Percentiles rank a stretch among this genome's conserved stretches.
phyloP scores from a whole-genome alignment of 2,113 vertebrate species.

The Zosterops japonicus region DNA sequence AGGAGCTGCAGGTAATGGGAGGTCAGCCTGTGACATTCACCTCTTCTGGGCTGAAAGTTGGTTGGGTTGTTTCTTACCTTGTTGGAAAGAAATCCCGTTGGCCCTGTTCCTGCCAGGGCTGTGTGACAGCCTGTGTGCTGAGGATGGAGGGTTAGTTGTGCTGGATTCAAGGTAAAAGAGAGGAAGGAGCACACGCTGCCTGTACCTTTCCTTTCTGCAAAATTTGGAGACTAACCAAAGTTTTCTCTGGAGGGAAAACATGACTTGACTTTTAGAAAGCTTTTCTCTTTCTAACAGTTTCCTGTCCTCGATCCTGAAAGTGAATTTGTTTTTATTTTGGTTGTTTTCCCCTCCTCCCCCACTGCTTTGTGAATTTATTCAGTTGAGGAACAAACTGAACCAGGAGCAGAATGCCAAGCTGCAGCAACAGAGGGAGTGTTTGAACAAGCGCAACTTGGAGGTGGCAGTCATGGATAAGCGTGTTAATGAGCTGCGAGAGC shows the following conservation, averaged over 20 bases:
- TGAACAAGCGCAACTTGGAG: slow-evolving; percentile 95
- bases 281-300: background rate
- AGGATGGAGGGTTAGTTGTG: background rate
- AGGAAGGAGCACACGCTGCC: background rate
- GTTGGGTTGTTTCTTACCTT: background rate
- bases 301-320: background rate
- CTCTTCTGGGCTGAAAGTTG: background rate
- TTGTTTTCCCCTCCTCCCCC: background rate
- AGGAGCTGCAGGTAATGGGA: slow-evolving; percentile 90
- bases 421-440: slow-evolving; percentile 93
- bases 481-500: slow-evolving; percentile 91
- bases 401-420: slow-evolving; percentile 95
- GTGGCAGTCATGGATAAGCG: slow-evolving; percentile 94
- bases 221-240: background rate
- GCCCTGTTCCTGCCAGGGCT: background rate
- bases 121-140: accelerated
- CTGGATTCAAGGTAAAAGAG: background rate
- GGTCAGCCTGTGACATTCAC: background rate
- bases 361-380: slow-evolving; percentile 53
- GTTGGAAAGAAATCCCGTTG: accelerated
- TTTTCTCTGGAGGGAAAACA: background rate
- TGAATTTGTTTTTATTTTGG: slow-evolving; percentile 50
- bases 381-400: slow-evolving; percentile 96
- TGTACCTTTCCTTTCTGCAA: background rate
- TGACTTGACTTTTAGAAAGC: background rate